Evolutionary conservation across 2,888 invertebrate genomes (phyloP).

Genomic region (Thera britannica): DNA sequence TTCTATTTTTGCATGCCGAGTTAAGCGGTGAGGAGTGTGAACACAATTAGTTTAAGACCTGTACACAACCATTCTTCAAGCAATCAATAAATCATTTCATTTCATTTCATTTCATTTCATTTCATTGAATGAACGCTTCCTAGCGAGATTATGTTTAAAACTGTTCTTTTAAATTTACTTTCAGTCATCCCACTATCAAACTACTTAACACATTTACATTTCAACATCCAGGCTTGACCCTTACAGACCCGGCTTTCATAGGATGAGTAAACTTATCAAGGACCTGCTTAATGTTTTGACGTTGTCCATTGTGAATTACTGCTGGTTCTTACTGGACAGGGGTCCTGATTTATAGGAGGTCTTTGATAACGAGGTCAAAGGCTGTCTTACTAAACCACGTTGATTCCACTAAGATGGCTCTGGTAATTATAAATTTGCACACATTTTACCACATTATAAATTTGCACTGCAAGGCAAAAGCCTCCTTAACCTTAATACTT

Average conservation of each 20-base stretch:
- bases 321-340: conserved; percentile 70
- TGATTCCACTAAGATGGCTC: conserved; percentile 11
- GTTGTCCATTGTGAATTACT: conserved; percentile 57
- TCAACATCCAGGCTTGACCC: conserved; percentile 30
- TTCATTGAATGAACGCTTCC: too few relatives aligned
- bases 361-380: conserved; percentile 62
- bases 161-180: too few relatives aligned
- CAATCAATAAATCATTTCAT: too few relatives aligned
- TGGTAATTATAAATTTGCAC: conserved; percentile 28
- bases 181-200: neutral
- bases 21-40: too few relatives aligned
- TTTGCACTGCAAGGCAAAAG: neutral
- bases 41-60: too few relatives aligned
- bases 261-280: conserved; percentile 45
- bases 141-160: too few relatives aligned
- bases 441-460: neutral
- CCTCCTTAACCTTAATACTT: too few relatives aligned
- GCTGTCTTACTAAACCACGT: conserved; percentile 21
- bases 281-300: conserved; percentile 47
- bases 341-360: conserved; percentile 74
- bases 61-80: too few relatives aligned
- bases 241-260: conserved; percentile 24
- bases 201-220: conserved; percentile 10
- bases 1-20: too few relatives aligned
- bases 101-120: too few relatives aligned